Evolutionary conservation across 2,113 vertebrate species (phyloP).

Genomic region (Indicator indicator): DNA sequence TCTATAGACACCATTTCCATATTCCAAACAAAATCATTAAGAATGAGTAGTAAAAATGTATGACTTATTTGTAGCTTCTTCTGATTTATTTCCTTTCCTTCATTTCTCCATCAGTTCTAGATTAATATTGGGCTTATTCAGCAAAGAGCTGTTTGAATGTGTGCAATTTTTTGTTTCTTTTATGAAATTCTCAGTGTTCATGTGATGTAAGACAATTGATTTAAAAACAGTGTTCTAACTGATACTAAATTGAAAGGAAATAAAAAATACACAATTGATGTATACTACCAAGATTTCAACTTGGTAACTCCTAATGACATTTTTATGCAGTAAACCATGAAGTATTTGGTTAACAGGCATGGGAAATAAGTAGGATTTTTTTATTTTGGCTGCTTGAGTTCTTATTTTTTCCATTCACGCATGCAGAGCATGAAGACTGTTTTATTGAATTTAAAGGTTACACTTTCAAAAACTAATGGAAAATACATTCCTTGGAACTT

Average conservation of each 20-base stretch:
- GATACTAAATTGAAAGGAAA: neutral
- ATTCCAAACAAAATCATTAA: neutral
- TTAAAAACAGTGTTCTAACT: neutral
- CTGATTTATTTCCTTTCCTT: neutral
- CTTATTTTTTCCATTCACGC: conserved; percentile 62
- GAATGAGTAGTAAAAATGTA: neutral
- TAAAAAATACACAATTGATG: neutral
- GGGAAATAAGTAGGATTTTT: conserved; percentile 49
- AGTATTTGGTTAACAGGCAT: conserved; percentile 37
- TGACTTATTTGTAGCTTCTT: neutral
- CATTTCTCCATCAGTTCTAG: neutral
- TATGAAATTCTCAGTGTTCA: neutral
- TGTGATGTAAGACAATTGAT: neutral
- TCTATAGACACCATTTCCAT: neutral
- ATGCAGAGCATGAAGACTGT: conserved; percentile 35
- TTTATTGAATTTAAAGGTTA: conserved; percentile 65
- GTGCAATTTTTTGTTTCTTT: neutral
- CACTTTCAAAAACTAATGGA: conserved; percentile 54
- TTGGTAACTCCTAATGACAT: neutral
- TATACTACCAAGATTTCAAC: neutral
- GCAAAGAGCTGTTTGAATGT: neutral
- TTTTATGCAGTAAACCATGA: conserved; percentile 40
- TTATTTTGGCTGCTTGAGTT: conserved; percentile 30
- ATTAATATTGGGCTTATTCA: neutral
- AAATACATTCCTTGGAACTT: conserved; percentile 59